These are phyloP conservation scores for Netelia inedita DNA, from an alignment of 2,888 invertebrate genomes.

Conservation along the genomic window DNA sequence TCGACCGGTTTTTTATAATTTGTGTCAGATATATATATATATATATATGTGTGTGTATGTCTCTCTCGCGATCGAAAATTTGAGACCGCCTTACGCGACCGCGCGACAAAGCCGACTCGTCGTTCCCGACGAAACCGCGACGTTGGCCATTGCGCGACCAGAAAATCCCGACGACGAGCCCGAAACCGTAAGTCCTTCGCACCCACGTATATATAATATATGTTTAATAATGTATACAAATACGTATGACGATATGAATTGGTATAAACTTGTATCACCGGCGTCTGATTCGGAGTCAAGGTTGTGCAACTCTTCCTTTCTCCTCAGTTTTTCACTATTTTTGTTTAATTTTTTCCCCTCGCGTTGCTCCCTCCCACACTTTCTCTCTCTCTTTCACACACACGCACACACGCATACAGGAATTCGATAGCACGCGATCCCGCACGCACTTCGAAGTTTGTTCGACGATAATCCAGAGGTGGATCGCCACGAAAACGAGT, in stretches of 20 bases:
- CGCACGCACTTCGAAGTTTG: constrained; percentile 5
- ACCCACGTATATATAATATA: constrained; percentile 5
- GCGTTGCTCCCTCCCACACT: background rate
- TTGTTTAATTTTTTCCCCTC: background rate
- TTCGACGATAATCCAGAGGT: constrained; percentile 7
- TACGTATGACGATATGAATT: constrained; percentile 13
- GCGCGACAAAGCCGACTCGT: constrained; percentile 35
- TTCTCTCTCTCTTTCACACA: constrained; percentile 2
- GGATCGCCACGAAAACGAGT: constrained; percentile 26
- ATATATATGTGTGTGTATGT: too few relatives aligned
- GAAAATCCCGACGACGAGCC: constrained; percentile 52
- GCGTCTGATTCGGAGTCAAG: constrained; percentile 48
- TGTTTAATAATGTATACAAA: background rate
- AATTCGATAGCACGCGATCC: constrained; percentile 29
- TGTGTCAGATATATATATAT: too few relatives aligned
- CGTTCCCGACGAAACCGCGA: constrained; percentile 46
- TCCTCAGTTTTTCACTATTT: constrained; percentile 4
- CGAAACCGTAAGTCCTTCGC: constrained; percentile 50
- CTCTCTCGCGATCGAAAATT: background rate
- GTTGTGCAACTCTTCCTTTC: constrained; percentile 30
- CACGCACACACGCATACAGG: background rate
- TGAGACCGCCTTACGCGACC: background rate
- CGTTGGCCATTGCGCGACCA: constrained; percentile 53
- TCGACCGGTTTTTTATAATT: too few relatives aligned
- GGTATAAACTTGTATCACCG: constrained; percentile 33